These are phyloP conservation scores for Cabera pusaria DNA, from an alignment of 2,888 invertebrate genomes.

Conservation along the genomic window DNA sequence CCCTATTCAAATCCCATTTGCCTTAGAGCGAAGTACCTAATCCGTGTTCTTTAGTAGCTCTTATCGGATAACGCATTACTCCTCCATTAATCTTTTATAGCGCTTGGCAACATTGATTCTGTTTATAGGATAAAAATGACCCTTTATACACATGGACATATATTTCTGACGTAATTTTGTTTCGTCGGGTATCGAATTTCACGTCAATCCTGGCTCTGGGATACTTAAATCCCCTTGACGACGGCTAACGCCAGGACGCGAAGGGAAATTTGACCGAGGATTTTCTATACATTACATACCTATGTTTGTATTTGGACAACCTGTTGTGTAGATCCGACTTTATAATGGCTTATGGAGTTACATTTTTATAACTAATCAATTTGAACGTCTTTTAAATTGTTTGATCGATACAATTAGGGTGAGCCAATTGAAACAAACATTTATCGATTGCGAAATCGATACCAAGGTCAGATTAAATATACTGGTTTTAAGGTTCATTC, in stretches of 20 bases:
- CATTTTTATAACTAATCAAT: too few relatives aligned
- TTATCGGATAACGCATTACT: slow-evolving; percentile 25
- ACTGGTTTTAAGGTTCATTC: too few relatives aligned
- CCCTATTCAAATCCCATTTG: slow-evolving; percentile 20
- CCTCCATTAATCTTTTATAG: slow-evolving; percentile 26
- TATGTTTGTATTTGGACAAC: slow-evolving; percentile 4
- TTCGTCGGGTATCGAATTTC: slow-evolving; percentile 35
- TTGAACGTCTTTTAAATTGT: too few relatives aligned
- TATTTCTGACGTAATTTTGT: slow-evolving; percentile 4
- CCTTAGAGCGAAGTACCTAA: slow-evolving; percentile 20
- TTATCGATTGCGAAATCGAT: too few relatives aligned
- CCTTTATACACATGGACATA: not conserved
- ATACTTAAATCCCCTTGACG: slow-evolving; percentile 41
- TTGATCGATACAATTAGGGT: too few relatives aligned
- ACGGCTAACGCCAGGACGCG: slow-evolving; percentile 20
- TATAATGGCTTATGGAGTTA: too few relatives aligned
- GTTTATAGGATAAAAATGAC: slow-evolving; percentile 14
- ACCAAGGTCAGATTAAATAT: too few relatives aligned
- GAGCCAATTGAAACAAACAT: too few relatives aligned
- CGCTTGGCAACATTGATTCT: slow-evolving; percentile 16
- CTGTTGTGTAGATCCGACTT: slow-evolving; percentile 6
- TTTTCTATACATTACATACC: slow-evolving; percentile 2
- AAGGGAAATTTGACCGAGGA: slow-evolving; percentile 11
- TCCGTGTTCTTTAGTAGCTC: slow-evolving; percentile 25
- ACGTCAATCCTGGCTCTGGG: slow-evolving; percentile 46